Evolutionary conservation across 53 echinoderm and acorn worm genomes (phyloP), one percentile per base, ranked within the genome.

Genomic region (Patiria pectinifera): DNA sequence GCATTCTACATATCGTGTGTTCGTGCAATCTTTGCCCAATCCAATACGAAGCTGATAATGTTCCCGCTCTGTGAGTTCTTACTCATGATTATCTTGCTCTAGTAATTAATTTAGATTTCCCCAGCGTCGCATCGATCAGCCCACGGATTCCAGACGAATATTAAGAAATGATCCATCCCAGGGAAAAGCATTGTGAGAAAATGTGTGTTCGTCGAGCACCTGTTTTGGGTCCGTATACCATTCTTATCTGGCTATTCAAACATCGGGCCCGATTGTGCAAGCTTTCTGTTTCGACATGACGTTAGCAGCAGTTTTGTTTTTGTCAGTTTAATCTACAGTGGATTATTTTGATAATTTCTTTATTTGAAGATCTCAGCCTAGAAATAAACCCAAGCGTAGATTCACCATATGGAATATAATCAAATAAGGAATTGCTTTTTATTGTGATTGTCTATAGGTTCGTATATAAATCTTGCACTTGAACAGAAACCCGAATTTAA

Each of bases 241-340:
- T 88, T 88, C 88, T 88, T 88, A 88, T 88, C 88, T 88, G 88
- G 88, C 78, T 78, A 48, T 59, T 77, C 88, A 88, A 88, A 88
- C 88, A 88, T 25, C 14, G 44, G 21, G 45, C 88, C 86, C 88
- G 88, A 88, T 88, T 88, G 48, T 45, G 86, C 58, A 71, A 78
- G 88, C 78, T 88, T 88, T 88, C 88, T 76, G 61, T 88, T 78
- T 88, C 61, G 9, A 49, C 18, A 78, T 88, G 58, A 88, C 77
- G 88, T 78, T 4, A 82, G 23, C 53, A 53, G n/a, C 7, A 21
- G 49, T 35, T 35, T 35, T 8, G 14, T 66, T 82, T 58, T 59
- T 26, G 11, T 18, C 24, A 59, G 58, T 53, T 53, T 82, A 82
- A 82, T 82, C 82, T 24, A 11, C 23, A 58, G 59, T 82, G 82